Percentiles rank a stretch among this genome's conserved stretches.
phyloP scores from a whole-genome alignment of 2,888 invertebrate genomes.

The Xestia c-nigrum region DNA sequence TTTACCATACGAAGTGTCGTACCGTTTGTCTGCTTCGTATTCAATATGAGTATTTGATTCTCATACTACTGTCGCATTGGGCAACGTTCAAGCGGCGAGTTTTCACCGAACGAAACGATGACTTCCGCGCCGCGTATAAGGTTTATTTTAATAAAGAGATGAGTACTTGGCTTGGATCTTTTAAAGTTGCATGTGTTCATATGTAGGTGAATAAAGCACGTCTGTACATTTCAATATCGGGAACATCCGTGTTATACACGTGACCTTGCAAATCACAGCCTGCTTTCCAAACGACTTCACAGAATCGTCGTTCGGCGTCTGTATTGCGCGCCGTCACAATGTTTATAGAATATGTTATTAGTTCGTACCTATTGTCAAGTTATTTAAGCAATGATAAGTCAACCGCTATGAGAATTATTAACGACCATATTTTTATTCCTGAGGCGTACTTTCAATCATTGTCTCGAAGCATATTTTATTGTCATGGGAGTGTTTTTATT shows the following conservation, averaged over 20 bases:
- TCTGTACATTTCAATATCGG: constrained; percentile 90
- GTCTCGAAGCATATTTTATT: constrained; percentile 67
- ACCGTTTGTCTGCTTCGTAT: constrained; percentile 89
- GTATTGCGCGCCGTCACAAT: constrained; percentile 84
- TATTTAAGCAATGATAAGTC: constrained; percentile 82
- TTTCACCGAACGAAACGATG: constrained; percentile 80
- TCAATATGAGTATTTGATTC: constrained; percentile 90
- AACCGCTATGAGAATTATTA: constrained; percentile 76
- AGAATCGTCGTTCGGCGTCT: constrained; percentile 87
- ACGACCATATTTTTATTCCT: constrained; percentile 76
- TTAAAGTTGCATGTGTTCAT: constrained; percentile 88
- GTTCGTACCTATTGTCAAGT: constrained; percentile 79
- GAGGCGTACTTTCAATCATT: constrained; percentile 69
- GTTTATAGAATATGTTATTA: constrained; percentile 86
- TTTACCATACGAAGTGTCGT: constrained; percentile 89
- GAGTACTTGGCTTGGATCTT: constrained; percentile 82
- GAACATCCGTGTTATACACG: constrained; percentile 91
- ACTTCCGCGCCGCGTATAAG: constrained; percentile 79
- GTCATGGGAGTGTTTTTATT: constrained; percentile 66
- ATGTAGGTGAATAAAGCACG: constrained; percentile 91
- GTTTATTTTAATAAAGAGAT: constrained; percentile 75
- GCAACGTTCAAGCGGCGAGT: constrained; percentile 81
- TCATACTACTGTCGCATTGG: constrained; percentile 89
- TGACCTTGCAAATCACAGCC: constrained; percentile 91
- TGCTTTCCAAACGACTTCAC: constrained; percentile 90